Evolutionary conservation across 1,140 invertebrate genomes (phyloP).

Genomic region (Monomorium pharaonis): DNA sequence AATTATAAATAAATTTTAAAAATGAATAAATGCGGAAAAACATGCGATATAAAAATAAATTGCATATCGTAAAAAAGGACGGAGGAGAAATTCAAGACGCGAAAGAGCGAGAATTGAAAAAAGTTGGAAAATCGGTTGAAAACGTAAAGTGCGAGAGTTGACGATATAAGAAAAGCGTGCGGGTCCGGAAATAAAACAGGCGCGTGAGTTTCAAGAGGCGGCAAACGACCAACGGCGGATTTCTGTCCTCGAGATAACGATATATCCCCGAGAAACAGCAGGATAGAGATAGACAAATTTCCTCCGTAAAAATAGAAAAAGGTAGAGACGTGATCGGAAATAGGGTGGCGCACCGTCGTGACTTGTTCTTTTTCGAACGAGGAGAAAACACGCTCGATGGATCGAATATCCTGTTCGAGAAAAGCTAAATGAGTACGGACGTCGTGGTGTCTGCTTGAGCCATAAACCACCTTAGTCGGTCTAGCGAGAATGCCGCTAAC

Average conservation of each 20-base stretch:
- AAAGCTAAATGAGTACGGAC: conserved; percentile 56
- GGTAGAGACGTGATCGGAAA: conserved; percentile 10
- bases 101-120: conserved; percentile 12
- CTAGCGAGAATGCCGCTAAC: conserved; percentile 26
- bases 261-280: conserved; percentile 51
- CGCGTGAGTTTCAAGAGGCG: conserved; percentile 30
- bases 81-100: background rate
- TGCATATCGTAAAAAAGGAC: background rate
- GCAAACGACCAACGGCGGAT: conserved; percentile 55
- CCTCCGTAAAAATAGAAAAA: background rate
- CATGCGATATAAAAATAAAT: background rate
- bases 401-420: conserved; percentile 63
- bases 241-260: conserved; percentile 61
- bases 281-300: conserved; percentile 29
- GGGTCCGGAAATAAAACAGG: conserved; percentile 45
- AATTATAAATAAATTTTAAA: background rate
- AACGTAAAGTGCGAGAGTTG: background rate
- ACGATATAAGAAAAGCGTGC: conserved; percentile 17
- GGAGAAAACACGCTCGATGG: conserved; percentile 61
- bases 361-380: conserved; percentile 37
- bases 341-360: background rate
- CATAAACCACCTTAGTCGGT: conserved; percentile 52
- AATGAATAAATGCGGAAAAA: background rate
- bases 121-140: background rate
- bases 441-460: conserved; percentile 42